phyloP scores from a whole-genome alignment of 2,888 invertebrate species.

The Alloplasta piceator region DNA sequence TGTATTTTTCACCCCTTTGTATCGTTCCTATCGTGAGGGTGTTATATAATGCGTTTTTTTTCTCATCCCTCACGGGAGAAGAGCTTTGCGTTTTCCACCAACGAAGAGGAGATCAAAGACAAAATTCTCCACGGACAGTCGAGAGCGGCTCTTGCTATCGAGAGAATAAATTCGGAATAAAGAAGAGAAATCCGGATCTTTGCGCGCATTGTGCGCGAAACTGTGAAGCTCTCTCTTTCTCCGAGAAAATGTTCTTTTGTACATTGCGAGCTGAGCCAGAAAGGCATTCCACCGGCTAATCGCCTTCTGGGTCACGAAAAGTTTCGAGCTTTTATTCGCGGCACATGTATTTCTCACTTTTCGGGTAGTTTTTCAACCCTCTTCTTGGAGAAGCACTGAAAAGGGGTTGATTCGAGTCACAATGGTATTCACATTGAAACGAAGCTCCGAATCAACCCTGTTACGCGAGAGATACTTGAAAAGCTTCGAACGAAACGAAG shows the following conservation, averaged over 20 bases:
- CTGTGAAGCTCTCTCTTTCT: neutral
- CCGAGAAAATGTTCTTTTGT: too few relatives aligned
- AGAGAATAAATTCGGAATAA: constrained; percentile 1
- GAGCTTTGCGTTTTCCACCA: constrained; percentile 28
- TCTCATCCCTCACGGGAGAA: constrained; percentile 1
- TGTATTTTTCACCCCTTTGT: constrained; percentile 18
- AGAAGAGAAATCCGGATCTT: constrained; percentile 2
- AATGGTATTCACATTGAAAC: too few relatives aligned
- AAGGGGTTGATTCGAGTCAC: too few relatives aligned
- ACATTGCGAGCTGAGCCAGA: neutral
- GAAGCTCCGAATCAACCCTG: neutral
- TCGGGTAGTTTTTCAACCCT: too few relatives aligned
- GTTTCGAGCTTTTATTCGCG: too few relatives aligned
- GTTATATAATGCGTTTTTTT: constrained; percentile 5
- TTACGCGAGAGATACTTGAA: neutral
- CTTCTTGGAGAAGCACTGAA: too few relatives aligned
- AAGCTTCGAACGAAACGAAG: neutral
- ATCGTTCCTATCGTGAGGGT: neutral
- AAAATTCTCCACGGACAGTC: constrained; percentile 19
- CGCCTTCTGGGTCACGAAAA: neutral
- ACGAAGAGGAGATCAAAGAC: constrained; percentile 47
- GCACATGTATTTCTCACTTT: too few relatives aligned
- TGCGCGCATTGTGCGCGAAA: constrained; percentile 12
- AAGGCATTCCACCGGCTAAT: constrained; percentile 1
- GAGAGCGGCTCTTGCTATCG: neutral